Percentiles rank a stretch among this genome's conserved stretches.
These are phyloP conservation scores for Umimayanthus chanpuru DNA, from an alignment of 92 coral and sea anemone species.

Conservation along the genomic window DNA sequence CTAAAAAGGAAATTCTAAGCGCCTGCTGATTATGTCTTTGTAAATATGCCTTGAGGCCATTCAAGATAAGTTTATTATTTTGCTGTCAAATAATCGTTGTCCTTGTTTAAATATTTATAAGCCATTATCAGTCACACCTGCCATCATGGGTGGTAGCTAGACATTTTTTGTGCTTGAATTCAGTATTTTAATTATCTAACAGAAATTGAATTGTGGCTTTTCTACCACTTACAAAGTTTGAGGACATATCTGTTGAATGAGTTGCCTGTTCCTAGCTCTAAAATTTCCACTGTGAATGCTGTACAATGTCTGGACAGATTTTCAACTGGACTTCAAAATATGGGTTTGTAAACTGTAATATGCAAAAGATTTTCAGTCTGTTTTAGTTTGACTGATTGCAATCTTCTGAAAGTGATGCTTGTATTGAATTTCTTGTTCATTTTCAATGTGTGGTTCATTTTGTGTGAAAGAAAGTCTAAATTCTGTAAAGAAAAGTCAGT, in stretches of 20 bases:
- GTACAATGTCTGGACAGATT: conserved; percentile 27
- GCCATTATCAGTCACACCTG: conserved; percentile 32
- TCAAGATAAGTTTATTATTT: neutral
- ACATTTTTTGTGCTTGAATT: conserved; percentile 4
- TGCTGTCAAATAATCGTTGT: conserved; percentile 9
- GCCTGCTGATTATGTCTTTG: neutral
- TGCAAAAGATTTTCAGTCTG: conserved; percentile 1
- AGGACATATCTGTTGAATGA: neutral
- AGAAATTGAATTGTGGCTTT: conserved; percentile 12
- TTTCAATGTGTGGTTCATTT: conserved; percentile 17
- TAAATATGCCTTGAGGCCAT: conserved; percentile 15
- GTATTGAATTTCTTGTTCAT: conserved; percentile 22
- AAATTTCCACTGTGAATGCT: conserved; percentile 1
- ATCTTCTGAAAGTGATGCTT: neutral
- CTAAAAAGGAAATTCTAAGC: conserved; percentile 24
- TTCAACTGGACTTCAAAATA: neutral
- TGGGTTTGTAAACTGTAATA: conserved; percentile 16
- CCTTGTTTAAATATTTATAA: conserved; percentile 28
- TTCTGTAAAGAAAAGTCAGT: neutral
- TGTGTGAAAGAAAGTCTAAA: neutral
- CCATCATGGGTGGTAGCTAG: conserved; percentile 23
- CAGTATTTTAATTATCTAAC: neutral
- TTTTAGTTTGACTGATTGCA: conserved; percentile 12
- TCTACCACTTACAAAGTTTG: neutral
- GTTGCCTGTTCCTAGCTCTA: neutral